A percentile compares a stretch with the other conserved stretches of the same genome.
These are phyloP conservation scores for Taurulus bubalis DNA, from an alignment of 2,113 vertebrate genomes.

Conservation along the genomic window DNA sequence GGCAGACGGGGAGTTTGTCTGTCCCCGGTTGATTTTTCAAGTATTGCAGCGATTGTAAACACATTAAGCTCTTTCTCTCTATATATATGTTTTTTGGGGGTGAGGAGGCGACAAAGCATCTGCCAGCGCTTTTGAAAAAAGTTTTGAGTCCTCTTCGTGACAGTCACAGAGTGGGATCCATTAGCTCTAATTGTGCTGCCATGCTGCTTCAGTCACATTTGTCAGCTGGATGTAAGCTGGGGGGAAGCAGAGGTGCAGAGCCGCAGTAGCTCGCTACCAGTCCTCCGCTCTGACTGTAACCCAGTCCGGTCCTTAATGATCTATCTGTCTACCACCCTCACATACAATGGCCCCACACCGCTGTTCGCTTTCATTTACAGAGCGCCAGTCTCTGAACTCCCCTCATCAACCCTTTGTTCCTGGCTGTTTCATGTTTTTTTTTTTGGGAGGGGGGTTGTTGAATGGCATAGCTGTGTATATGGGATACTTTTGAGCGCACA, in stretches of 20 bases:
- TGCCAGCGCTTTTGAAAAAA: conserved; percentile 59
- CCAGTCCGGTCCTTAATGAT: conserved; percentile 81
- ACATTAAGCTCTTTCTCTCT: background rate
- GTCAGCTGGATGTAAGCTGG: conserved; percentile 73
- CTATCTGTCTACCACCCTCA: conserved; percentile 79
- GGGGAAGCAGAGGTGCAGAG: conserved; percentile 58
- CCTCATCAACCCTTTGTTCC: conserved; percentile 82
- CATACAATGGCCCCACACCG: conserved; percentile 69
- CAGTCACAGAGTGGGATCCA: conserved; percentile 62
- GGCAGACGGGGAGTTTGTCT: conserved; percentile 30
- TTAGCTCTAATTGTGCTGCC: conserved; percentile 70
- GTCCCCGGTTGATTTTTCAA: conserved; percentile 46
- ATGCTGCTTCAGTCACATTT: conserved; percentile 73
- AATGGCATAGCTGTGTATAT: conserved; percentile 78
- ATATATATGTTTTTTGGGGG: conserved; percentile 18
- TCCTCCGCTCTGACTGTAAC: conserved; percentile 68
- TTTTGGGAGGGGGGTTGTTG: conserved; percentile 47
- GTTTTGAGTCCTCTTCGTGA: conserved; percentile 58
- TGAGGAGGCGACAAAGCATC: conserved; percentile 21
- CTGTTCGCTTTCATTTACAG: conserved; percentile 83
- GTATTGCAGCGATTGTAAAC: conserved; percentile 29
- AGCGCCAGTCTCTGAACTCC: conserved; percentile 73
- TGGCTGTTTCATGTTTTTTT: conserved; percentile 80
- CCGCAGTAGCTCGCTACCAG: conserved; percentile 67
- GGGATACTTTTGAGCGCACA: conserved; percentile 76